These are phyloP conservation scores for Eristalis pertinax DNA, from an alignment of 2,888 invertebrate species.

Conservation along the genomic window DNA sequence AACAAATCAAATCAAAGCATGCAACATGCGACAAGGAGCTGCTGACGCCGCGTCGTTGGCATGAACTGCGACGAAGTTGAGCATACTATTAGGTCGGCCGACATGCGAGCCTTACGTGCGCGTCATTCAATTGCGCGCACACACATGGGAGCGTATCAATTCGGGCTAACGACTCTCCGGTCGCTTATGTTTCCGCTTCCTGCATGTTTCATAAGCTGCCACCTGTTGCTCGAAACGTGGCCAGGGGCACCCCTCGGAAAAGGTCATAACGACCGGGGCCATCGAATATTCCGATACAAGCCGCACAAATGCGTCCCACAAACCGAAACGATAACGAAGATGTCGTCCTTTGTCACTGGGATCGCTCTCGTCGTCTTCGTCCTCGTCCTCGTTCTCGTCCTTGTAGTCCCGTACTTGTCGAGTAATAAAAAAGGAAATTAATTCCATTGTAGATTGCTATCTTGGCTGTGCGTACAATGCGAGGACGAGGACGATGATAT, in stretches of 20 bases:
- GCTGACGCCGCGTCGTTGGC: not conserved
- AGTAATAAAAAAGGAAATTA: constrained; percentile 35
- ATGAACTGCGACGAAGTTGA: not conserved
- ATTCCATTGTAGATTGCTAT: constrained; percentile 40
- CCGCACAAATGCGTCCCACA: constrained; percentile 12
- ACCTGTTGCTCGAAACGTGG: constrained; percentile 16
- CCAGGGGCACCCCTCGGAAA: not conserved
- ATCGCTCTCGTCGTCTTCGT: not conserved
- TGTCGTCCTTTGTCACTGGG: not conserved
- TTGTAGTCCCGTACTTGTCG: constrained; percentile 1
- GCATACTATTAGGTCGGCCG: not conserved
- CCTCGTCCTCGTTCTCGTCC: not conserved
- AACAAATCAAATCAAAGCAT: not conserved
- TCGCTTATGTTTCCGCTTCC: not conserved
- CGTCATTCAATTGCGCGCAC: constrained; percentile 15
- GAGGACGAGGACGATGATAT: constrained; percentile 34
- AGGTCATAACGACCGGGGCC: not conserved
- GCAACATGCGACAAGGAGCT: not conserved
- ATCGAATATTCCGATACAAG: constrained; percentile 6
- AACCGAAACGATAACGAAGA: constrained; percentile 2
- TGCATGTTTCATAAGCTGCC: constrained; percentile 20
- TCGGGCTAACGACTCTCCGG: constrained; percentile 11
- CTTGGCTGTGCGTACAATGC: constrained; percentile 22
- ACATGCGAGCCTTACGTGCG: constrained; percentile 1
- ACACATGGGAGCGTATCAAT: constrained; percentile 14